phyloP scores from a whole-genome alignment of 2,888 invertebrate species.

The Hemaris fuciformis region DNA sequence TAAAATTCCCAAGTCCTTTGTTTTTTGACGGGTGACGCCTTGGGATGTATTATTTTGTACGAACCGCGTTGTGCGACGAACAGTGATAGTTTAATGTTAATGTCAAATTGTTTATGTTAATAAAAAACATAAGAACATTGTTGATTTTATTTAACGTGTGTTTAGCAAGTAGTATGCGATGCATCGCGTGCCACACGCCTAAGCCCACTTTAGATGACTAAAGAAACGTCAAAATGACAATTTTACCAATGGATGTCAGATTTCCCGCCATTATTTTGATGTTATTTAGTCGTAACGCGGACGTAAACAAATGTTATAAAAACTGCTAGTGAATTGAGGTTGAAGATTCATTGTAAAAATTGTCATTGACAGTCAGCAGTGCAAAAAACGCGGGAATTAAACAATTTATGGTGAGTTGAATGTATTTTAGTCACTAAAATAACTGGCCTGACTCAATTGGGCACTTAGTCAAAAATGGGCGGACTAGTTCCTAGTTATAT shows the following conservation, averaged over 20 bases:
- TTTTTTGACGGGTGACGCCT: not conserved
- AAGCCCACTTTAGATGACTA: not conserved
- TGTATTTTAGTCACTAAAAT: not conserved
- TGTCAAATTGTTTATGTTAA: conserved; percentile 6
- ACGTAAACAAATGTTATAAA: too few relatives aligned
- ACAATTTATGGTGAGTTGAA: not conserved
- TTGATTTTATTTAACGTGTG: conserved; percentile 7
- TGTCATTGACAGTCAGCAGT: not conserved
- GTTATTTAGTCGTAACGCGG: too few relatives aligned
- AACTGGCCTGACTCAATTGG: not conserved
- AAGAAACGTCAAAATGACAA: not conserved
- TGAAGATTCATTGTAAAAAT: too few relatives aligned
- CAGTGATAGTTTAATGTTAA: not conserved
- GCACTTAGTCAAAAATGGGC: not conserved
- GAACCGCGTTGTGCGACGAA: not conserved
- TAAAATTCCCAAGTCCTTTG: not conserved
- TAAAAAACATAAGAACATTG: conserved; percentile 3
- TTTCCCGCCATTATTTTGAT: too few relatives aligned
- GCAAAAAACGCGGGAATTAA: not conserved
- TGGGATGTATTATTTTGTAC: not conserved
- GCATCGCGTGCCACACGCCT: not conserved
- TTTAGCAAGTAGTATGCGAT: not conserved
- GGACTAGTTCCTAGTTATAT: not conserved
- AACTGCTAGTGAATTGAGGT: too few relatives aligned
- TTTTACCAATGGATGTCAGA: not conserved